Conservation (phyloP, 92 coral and sea anemone genomes). For the Meandrina meandrites region DNA sequence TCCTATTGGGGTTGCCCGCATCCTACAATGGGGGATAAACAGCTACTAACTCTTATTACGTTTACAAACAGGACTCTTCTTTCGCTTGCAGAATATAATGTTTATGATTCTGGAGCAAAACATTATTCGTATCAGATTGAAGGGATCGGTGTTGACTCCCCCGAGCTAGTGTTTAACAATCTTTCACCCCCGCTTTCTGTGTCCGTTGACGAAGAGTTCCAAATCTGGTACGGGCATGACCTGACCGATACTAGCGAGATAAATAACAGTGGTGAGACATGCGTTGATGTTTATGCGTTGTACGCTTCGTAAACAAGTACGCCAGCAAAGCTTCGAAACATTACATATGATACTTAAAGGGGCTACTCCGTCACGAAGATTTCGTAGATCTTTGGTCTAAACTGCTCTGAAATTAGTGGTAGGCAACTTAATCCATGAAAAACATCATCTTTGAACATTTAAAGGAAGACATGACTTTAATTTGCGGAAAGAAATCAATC, state of each 20-base stretch:
- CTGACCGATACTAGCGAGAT: neutral
- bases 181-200: neutral
- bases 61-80: neutral
- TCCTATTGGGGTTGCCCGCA: conserved; percentile 1
- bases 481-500: no score
- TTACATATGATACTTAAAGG: no score
- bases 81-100: neutral
- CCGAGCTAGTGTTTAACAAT: neutral
- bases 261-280: neutral
- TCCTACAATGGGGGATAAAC: neutral
- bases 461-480: no score
- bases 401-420: no score
- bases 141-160: conserved; percentile 5
- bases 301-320: neutral
- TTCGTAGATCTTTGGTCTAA: no score
- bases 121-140: neutral
- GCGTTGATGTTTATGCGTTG: neutral
- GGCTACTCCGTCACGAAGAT: no score
- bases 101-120: neutral
- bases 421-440: no score
- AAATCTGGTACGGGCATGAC: conserved; percentile 10
- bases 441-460: no score
- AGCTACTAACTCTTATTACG: neutral
- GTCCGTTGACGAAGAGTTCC: conserved; percentile 9
- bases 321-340: no score